Evolutionary conservation across 2,113 vertebrate genomes (phyloP).

Genomic region (Labrus mixtus): DNA sequence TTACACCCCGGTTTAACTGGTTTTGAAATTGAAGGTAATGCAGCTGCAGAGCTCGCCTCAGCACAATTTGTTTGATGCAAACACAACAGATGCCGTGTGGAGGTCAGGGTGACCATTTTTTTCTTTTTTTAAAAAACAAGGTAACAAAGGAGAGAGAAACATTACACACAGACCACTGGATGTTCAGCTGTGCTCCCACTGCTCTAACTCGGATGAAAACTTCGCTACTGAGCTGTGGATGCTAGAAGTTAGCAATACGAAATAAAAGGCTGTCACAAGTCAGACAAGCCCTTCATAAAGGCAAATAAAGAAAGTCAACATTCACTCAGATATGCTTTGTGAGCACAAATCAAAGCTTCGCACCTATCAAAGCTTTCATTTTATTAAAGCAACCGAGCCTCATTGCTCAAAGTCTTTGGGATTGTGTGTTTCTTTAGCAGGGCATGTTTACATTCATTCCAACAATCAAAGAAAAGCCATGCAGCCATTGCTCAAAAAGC

Average conservation of each 20-base stretch:
- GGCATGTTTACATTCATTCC: slow-evolving; percentile 43
- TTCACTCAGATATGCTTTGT: slow-evolving; percentile 30
- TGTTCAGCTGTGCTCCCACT: not conserved
- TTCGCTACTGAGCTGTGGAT: not conserved
- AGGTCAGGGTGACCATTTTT: not conserved
- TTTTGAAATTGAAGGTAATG: slow-evolving; percentile 17
- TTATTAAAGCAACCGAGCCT: slow-evolving; percentile 30
- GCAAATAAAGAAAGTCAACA: slow-evolving; percentile 49
- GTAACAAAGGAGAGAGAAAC: not conserved
- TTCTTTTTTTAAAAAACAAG: too few relatives aligned
- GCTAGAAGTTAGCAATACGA: not conserved
- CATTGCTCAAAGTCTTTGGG: slow-evolving; percentile 41
- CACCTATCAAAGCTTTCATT: slow-evolving; percentile 25
- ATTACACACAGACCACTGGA: not conserved
- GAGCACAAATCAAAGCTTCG: slow-evolving; percentile 26
- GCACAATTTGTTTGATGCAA: slow-evolving; percentile 2
- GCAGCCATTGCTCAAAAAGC: slow-evolving; percentile 36
- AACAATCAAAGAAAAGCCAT: slow-evolving; percentile 47
- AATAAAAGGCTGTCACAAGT: slow-evolving; percentile 3
- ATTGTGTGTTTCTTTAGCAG: slow-evolving; percentile 25
- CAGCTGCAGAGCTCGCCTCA: not conserved
- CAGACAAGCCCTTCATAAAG: not conserved
- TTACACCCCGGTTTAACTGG: not conserved
- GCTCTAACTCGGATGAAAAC: too few relatives aligned
- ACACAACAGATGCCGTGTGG: slow-evolving; percentile 5